Conservation (phyloP, 1,140 invertebrate genomes). For the Chironomus tepperi region DNA sequence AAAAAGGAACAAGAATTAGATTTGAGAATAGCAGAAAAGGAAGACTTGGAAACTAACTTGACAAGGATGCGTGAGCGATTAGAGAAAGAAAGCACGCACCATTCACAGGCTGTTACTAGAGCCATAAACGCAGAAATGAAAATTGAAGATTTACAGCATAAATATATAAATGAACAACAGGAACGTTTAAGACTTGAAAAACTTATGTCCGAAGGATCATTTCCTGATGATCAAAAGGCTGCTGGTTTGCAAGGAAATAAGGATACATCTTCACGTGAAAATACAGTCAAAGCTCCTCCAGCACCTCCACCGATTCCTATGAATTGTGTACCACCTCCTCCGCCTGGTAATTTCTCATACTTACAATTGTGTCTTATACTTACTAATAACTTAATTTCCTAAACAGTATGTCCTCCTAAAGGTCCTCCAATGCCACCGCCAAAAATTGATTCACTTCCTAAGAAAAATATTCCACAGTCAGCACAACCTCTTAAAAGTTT, state of each 20-base stretch:
- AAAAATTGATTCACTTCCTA: slow-evolving; percentile 44
- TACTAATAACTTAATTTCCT: slow-evolving; percentile 30
- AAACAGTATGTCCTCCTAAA: slow-evolving; percentile 33
- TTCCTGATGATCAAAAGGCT: slow-evolving; percentile 88
- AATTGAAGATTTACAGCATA: slow-evolving; percentile 59
- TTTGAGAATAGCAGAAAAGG: slow-evolving; percentile 79
- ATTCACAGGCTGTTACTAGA: slow-evolving; percentile 78
- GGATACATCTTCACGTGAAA: slow-evolving; percentile 30
- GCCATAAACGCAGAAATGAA: slow-evolving; percentile 64
- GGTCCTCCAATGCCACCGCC: slow-evolving; percentile 42
- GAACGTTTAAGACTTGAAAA: slow-evolving; percentile 75
- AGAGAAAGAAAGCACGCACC: slow-evolving; percentile 79
- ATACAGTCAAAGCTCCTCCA: slow-evolving; percentile 44
- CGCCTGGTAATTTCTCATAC: slow-evolving; percentile 41
- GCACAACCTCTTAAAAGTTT: slow-evolving; percentile 90
- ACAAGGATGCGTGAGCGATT: slow-evolving; percentile 77
- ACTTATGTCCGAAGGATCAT: slow-evolving; percentile 75
- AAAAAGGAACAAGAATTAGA: slow-evolving; percentile 93
- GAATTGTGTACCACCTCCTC: slow-evolving; percentile 44
- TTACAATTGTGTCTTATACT: slow-evolving; percentile 32
- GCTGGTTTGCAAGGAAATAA: slow-evolving; percentile 39
- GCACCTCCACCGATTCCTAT: slow-evolving; percentile 51
- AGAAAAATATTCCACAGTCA: slow-evolving; percentile 79
- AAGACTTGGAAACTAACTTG: slow-evolving; percentile 79
- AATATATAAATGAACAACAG: slow-evolving; percentile 71